Percentiles rank a stretch among this genome's conserved stretches.
phyloP scores from a whole-genome alignment of 2,113 vertebrate species.

The Aegypius monachus region DNA sequence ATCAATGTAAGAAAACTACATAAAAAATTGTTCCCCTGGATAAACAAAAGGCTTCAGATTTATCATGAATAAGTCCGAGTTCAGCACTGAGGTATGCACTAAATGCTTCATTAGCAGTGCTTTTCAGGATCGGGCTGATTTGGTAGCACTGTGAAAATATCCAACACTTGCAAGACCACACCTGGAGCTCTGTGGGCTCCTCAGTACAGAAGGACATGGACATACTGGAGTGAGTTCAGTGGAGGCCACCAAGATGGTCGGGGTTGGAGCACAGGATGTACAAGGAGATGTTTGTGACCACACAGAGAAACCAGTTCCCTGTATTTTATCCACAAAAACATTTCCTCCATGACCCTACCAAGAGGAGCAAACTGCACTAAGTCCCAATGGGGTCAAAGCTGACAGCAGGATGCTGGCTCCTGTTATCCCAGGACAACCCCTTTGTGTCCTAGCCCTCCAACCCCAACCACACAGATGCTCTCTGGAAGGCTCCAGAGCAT shows the following conservation, averaged over 20 bases:
- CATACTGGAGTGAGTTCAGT: background rate
- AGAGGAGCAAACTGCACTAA: background rate
- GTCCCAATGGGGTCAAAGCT: background rate
- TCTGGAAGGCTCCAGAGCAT: background rate
- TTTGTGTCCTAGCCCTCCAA: background rate
- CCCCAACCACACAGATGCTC: background rate
- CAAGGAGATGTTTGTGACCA: background rate
- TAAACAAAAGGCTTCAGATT: background rate
- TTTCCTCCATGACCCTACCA: background rate
- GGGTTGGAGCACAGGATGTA: background rate
- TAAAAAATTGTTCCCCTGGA: background rate
- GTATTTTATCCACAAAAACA: background rate
- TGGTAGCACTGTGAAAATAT: background rate
- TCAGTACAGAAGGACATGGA: background rate
- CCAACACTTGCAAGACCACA: background rate
- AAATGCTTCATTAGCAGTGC: background rate
- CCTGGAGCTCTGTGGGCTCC: background rate
- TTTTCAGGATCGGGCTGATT: background rate
- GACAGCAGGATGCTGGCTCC: accelerated
- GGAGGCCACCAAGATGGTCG: background rate
- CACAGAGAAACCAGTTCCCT: background rate
- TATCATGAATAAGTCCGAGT: background rate
- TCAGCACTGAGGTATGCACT: background rate
- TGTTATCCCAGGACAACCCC: background rate
- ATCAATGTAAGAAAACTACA: background rate